A percentile compares a stretch with the other conserved stretches of the same genome.
phyloP scores from a whole-genome alignment of 2,888 invertebrate genomes.

The Erebia aethiops region DNA sequence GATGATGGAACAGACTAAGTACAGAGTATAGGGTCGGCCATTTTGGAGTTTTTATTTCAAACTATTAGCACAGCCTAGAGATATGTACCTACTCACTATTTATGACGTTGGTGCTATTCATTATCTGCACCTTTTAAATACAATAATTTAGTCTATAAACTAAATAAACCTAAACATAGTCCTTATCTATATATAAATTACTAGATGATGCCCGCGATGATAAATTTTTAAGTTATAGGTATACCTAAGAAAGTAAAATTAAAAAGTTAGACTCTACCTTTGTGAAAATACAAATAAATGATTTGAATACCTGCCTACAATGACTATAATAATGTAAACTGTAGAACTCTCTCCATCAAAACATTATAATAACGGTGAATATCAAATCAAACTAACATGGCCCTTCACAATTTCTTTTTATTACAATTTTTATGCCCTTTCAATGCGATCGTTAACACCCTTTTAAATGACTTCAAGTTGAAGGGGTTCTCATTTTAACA shows the following conservation, averaged over 20 bases:
- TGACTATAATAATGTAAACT: background rate
- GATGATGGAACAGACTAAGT: slow-evolving; percentile 5
- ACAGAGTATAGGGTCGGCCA: background rate
- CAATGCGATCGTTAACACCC: slow-evolving; percentile 27
- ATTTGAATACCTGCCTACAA: background rate
- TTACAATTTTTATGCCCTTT: slow-evolving; percentile 16
- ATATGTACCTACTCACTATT: no score
- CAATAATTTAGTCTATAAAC: no score
- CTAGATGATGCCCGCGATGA: no score
- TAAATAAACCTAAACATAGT: no score
- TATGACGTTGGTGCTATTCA: no score
- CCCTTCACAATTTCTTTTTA: slow-evolving; percentile 6
- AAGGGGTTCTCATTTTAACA: slow-evolving; percentile 6
- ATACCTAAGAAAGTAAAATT: no score
- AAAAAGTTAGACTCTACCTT: background rate
- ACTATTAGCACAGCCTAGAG: no score
- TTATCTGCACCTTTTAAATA: no score
- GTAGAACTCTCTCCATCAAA: background rate
- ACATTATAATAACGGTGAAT: slow-evolving; percentile 11
- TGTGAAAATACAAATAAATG: background rate
- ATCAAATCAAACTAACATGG: background rate
- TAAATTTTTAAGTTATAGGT: no score
- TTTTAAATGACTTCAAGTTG: slow-evolving; percentile 9
- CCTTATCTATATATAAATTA: no score
- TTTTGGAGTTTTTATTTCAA: background rate